A percentile compares a stretch with the other conserved stretches of the same genome.
Conservation (phyloP, 2,113 vertebrate species). For the Rallus limicola region DNA sequence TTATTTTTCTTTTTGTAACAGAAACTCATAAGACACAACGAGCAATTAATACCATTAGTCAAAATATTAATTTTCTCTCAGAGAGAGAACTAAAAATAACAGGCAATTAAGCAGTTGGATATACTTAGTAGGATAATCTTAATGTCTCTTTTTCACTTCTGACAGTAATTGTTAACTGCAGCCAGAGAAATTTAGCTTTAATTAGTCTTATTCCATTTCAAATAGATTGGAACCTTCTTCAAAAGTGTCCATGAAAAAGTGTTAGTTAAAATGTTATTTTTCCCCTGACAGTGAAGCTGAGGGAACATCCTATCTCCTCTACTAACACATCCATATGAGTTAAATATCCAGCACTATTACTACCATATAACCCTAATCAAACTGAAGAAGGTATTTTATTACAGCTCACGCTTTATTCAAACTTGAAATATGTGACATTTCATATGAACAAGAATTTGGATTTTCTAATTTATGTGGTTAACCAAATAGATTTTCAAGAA, state of each 20-base stretch:
- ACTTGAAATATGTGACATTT: not conserved
- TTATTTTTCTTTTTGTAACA: not conserved
- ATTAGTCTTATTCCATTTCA: not conserved
- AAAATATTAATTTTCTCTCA: not conserved
- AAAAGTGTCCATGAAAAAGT: not conserved
- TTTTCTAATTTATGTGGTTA: not conserved
- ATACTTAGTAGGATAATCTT: not conserved
- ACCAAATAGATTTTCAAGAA: not conserved
- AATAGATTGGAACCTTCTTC: not conserved
- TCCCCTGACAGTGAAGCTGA: not conserved
- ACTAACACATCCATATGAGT: not conserved
- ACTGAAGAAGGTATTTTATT: not conserved
- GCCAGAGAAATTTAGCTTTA: not conserved
- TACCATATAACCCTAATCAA: not conserved
- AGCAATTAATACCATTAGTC: not conserved
- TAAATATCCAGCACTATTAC: not conserved
- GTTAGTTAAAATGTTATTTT: not conserved
- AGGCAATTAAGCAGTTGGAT: not conserved
- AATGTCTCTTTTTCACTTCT: not conserved
- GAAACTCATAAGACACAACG: not conserved
- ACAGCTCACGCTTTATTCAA: not conserved
- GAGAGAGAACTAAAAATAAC: slow-evolving; percentile 2
- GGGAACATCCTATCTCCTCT: not conserved
- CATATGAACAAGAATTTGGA: not conserved
- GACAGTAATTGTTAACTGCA: not conserved